Evolutionary conservation across 2,797 vertebrate species (phyloP).

Genomic region (Muraenolepis orangiensis): DNA sequence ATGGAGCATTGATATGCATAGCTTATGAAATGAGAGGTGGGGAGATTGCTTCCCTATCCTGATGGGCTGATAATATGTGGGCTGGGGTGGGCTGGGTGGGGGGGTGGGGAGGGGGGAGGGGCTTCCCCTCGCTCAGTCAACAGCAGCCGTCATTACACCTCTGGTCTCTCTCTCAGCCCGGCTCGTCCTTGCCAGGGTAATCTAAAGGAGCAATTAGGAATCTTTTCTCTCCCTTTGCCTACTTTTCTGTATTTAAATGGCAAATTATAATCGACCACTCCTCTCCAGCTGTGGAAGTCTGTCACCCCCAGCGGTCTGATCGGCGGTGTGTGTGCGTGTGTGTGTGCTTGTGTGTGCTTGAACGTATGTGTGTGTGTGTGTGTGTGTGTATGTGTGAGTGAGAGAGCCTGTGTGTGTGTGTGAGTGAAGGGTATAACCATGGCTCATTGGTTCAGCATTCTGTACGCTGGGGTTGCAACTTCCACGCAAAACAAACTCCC

Average conservation of each 20-base stretch:
- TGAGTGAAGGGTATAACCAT: slow-evolving; percentile 28
- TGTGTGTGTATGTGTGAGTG: slow-evolving; percentile 43
- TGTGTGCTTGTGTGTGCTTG: too few relatives aligned
- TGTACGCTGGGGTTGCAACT: slow-evolving; percentile 6
- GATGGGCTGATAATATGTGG: slow-evolving; percentile 60
- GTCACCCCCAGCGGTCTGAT: too few relatives aligned
- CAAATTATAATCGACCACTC: slow-evolving; percentile 51
- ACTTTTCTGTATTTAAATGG: slow-evolving; percentile 61
- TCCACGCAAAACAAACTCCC: slow-evolving; percentile 14
- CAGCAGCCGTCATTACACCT: slow-evolving; percentile 71
- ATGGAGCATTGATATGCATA: slow-evolving; percentile 68
- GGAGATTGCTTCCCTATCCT: slow-evolving; percentile 65
- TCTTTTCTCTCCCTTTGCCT: slow-evolving; percentile 47
- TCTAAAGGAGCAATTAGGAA: slow-evolving; percentile 66
- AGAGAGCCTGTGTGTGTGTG: slow-evolving; percentile 37
- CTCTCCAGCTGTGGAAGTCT: slow-evolving; percentile 45
- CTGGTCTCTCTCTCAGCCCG: slow-evolving; percentile 63
- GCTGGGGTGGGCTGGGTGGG: slow-evolving; percentile 50
- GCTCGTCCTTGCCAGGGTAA: slow-evolving; percentile 56
- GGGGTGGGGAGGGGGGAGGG: not conserved
- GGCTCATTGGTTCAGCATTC: slow-evolving; percentile 41
- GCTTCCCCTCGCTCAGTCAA: slow-evolving; percentile 55
- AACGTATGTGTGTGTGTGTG: slow-evolving; percentile 3
- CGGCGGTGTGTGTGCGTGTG: not conserved
- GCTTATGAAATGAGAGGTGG: slow-evolving; percentile 63